These are phyloP conservation scores for Tetanocera ferruginea DNA, from an alignment of 2,888 invertebrate genomes.

Conservation along the genomic window DNA sequence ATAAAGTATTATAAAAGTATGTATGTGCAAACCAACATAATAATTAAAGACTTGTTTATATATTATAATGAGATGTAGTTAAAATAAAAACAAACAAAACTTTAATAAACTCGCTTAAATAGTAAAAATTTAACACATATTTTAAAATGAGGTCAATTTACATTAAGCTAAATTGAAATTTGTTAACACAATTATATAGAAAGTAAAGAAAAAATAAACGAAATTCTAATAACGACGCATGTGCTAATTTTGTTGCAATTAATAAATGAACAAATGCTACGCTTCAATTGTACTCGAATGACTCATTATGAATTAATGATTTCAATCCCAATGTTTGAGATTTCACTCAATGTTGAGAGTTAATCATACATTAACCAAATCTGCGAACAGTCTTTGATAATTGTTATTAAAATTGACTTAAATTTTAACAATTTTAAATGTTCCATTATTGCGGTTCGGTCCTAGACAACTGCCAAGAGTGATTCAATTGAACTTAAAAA, in stretches of 20 bases:
- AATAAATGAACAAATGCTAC: not conserved
- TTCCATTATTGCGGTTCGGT: no score
- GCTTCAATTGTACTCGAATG: not conserved
- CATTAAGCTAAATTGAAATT: constrained; percentile 21
- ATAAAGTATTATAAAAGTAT: not conserved
- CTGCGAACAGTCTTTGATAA: no score
- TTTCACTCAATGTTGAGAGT: no score
- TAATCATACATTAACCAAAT: no score
- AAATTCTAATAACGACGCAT: constrained; percentile 14
- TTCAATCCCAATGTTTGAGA: no score
- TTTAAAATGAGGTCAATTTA: constrained; percentile 23
- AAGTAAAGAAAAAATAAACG: constrained; percentile 22
- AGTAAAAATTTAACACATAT: constrained; percentile 26
- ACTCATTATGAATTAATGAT: no score
- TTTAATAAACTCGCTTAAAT: constrained; percentile 27
- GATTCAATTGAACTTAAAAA: no score
- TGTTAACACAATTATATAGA: constrained; percentile 26
- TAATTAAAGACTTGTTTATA: constrained; percentile 29
- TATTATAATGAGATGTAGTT: constrained; percentile 21
- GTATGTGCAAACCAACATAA: constrained; percentile 23
- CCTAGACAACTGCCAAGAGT: no score
- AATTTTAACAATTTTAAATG: no score
- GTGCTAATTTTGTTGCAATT: constrained; percentile 11
- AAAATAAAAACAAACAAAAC: constrained; percentile 2
- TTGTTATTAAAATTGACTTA: no score